Evolutionary conservation across 2,888 invertebrate species (phyloP).

Genomic region (Protodeltote pygarga): DNA sequence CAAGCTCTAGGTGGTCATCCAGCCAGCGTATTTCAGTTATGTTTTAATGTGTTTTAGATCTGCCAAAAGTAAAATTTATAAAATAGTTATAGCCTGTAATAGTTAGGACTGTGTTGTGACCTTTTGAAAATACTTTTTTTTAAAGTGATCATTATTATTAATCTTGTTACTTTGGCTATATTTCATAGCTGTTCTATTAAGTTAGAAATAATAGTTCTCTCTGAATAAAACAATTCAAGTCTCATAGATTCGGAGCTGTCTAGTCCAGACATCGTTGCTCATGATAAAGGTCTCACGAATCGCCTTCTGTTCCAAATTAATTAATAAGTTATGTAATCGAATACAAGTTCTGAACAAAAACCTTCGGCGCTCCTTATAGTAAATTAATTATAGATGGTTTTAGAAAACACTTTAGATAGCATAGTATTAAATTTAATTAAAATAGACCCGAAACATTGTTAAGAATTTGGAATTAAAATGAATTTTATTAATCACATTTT

Average conservation of each 20-base stretch:
- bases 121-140: too few species aligned
- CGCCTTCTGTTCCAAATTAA: constrained; percentile 8
- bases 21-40: constrained; percentile 15
- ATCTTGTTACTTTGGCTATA: too few species aligned
- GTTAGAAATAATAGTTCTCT: too few species aligned
- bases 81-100: constrained; percentile 3
- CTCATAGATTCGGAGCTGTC: constrained; percentile 15
- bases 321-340: constrained; percentile 19
- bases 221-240: constrained; percentile 4
- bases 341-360: background rate
- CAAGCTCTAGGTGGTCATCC: constrained; percentile 43
- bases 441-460: too few species aligned
- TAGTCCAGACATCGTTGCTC: constrained; percentile 1
- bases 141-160: too few species aligned
- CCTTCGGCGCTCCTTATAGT: too few species aligned
- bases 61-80: constrained; percentile 18
- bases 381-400: constrained; percentile 6
- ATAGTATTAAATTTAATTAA: too few species aligned
- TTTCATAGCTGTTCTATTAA: too few species aligned
- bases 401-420: too few species aligned
- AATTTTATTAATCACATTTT: too few species aligned
- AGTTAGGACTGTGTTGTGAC: too few species aligned
- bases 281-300: constrained; percentile 17
- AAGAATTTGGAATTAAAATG: too few species aligned
- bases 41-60: constrained; percentile 25